Conservation (phyloP, 2,113 vertebrate species). For the Odobenus rosmarus region DNA sequence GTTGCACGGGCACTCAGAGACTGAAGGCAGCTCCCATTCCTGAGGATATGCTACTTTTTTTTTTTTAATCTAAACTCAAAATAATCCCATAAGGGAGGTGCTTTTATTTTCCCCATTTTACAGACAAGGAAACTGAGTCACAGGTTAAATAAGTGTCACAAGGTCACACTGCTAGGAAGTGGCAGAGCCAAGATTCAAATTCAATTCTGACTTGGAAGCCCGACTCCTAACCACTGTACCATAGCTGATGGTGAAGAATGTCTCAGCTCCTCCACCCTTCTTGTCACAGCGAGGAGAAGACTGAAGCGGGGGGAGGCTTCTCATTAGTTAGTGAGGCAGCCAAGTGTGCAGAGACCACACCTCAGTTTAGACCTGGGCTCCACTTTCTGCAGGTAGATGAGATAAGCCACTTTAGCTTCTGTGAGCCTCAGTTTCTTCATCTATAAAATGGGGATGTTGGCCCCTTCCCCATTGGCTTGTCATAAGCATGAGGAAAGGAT, state of each 20-base stretch:
- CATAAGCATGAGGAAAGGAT: background rate
- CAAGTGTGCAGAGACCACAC: background rate
- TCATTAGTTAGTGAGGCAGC: background rate
- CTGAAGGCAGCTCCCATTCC: background rate
- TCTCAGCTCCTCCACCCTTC: background rate
- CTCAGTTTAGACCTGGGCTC: background rate
- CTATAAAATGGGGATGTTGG: background rate
- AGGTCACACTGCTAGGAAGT: background rate
- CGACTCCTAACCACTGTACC: rapidly evolving
- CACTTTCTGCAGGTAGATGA: background rate
- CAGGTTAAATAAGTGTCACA: background rate
- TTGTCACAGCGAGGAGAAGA: background rate
- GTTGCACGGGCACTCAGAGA: background rate
- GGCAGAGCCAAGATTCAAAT: background rate
- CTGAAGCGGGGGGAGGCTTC: background rate
- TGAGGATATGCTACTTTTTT: background rate
- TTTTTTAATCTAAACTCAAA: background rate
- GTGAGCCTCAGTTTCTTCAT: background rate
- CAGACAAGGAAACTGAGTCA: background rate
- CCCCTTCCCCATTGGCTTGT: background rate
- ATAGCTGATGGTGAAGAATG: background rate
- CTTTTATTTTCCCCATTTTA: background rate
- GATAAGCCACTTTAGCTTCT: background rate
- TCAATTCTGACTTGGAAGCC: background rate
- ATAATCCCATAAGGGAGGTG: background rate